Base-by-base conservation (phyloP, 2,113 vertebrate species). In the Sylvilagus bachmani region DNA sequence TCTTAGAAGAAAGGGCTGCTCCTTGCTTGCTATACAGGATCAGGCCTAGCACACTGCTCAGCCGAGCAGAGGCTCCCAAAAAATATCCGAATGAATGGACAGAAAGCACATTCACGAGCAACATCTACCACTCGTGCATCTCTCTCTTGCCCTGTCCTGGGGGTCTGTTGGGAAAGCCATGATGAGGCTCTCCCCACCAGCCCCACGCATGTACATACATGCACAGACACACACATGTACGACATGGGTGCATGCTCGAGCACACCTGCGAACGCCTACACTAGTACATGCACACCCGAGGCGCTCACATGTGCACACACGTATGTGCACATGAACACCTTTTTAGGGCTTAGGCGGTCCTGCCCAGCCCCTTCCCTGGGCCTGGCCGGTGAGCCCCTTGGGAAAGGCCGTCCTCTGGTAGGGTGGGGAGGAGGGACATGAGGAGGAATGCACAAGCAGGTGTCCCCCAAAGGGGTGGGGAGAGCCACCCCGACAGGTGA, bases 401-500 rank as follows among this genome's bases (percentile, higher is more conserved):
- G 86, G 22, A 33, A 92, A 29, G 8, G 21, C 14, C 73, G 13
- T 16, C 53, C 36, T 44, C 73, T 33, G n/a, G 38, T 10, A 44
- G 22, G 80, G 9, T 12, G 49, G 3, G 14, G 49, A 51, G 82
- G 95, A 93, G 36, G 61, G 91, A 82, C 29, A 0, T 74, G 84
- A 70, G 22, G n/a, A 19, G 86, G 82, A 85, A 96, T 75, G 78
- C 86, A 95, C 53, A 95, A 85, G 53, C 96, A 96, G 96, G 89
- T 95, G 91, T 96, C 92, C 96, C 96, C 9, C 62, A 96, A 94
- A 73, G 96, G 31, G 90, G 94, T 80, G 92, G 96, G 96, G 92
- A 95, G 96, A 31, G 95, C 91, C 55, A 62, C 83, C 94, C 81
- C 95, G 95, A 90, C 85, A 95, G 94, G 92, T 92, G 78, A 98